Percentiles rank a stretch among this genome's conserved stretches.
These are phyloP conservation scores for Drosophila anceps DNA, from an alignment of 2,888 invertebrate genomes.

Conservation along the genomic window DNA sequence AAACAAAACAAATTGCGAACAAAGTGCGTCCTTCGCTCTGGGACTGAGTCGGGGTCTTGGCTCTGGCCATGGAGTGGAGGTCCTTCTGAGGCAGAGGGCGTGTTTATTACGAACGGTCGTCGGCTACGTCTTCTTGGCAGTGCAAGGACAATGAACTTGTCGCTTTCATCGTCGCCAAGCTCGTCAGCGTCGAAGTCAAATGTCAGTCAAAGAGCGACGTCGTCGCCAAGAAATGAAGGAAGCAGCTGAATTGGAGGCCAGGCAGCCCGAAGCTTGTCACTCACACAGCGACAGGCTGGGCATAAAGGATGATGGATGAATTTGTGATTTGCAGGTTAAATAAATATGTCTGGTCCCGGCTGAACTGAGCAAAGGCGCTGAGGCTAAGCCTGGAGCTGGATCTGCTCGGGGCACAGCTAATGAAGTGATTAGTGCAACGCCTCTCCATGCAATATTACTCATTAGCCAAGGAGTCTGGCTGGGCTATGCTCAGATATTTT, in stretches of 20 bases:
- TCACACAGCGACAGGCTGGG: constrained; percentile 44
- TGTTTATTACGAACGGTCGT: constrained; percentile 67
- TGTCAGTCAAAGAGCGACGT: constrained; percentile 74
- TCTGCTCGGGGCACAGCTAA: constrained; percentile 52
- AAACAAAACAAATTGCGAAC: constrained; percentile 82
- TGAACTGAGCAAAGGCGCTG: constrained; percentile 1
- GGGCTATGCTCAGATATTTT: constrained; percentile 5
- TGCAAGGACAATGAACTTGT: constrained; percentile 82
- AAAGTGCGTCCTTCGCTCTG: constrained; percentile 76
- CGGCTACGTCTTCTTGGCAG: constrained; percentile 44
- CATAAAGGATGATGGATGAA: constrained; percentile 81
- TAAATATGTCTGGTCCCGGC: constrained; percentile 66
- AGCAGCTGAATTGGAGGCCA: constrained; percentile 39
- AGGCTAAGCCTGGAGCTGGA: constrained; percentile 8
- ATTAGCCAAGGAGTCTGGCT: constrained; percentile 38
- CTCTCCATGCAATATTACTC: constrained; percentile 70
- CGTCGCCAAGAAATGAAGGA: constrained; percentile 37
- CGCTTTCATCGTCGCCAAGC: constrained; percentile 73
- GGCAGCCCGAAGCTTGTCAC: constrained; percentile 61
- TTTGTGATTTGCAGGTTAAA: constrained; percentile 83
- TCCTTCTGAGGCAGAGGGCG: constrained; percentile 51
- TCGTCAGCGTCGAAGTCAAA: constrained; percentile 79
- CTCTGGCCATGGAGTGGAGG: constrained; percentile 11
- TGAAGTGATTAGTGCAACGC: constrained; percentile 82
- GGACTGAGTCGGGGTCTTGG: constrained; percentile 21